phyloP scores from a whole-genome alignment of 2,888 invertebrate species.

The Tyria jacobaeae region DNA sequence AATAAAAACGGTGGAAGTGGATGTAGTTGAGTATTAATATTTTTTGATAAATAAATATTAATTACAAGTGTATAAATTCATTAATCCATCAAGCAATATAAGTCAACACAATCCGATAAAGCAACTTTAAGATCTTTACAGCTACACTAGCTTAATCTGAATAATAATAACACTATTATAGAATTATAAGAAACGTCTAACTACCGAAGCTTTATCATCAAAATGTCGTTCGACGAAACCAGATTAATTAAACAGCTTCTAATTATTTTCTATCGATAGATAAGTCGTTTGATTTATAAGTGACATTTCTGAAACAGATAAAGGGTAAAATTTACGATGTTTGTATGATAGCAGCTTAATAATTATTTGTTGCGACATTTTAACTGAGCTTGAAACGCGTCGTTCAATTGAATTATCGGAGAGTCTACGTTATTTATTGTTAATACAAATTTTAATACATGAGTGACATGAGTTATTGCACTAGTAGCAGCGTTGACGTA shows the following conservation, averaged over 20 bases:
- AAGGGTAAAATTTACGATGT: conserved; percentile 73
- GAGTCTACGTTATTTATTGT: conserved; percentile 51
- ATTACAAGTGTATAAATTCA: conserved; percentile 4
- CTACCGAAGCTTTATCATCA: conserved; percentile 38
- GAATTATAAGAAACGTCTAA: conserved; percentile 35
- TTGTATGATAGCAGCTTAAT: conserved; percentile 69
- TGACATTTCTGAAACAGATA: conserved; percentile 70
- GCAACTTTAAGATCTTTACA: conserved; percentile 29
- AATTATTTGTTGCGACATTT: conserved; percentile 68
- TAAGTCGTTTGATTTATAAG: conserved; percentile 79
- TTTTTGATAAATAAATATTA: too few relatives aligned
- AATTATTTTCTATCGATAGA: conserved; percentile 81
- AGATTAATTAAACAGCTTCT: conserved; percentile 79
- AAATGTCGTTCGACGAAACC: conserved; percentile 55
- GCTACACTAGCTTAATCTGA: conserved; percentile 38
- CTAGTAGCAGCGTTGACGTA: conserved; percentile 18
- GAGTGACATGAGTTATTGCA: conserved; percentile 34
- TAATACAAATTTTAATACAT: conserved; percentile 42
- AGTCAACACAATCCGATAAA: conserved; percentile 29
- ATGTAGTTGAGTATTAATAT: too few relatives aligned
- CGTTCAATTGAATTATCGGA: conserved; percentile 51
- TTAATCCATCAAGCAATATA: conserved; percentile 31
- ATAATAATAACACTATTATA: conserved; percentile 44
- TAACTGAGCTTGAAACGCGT: conserved; percentile 53
- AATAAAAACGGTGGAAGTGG: too few relatives aligned